These are phyloP conservation scores for Nemapogon koenigi DNA, from an alignment of 2,888 invertebrate species.

Conservation along the genomic window DNA sequence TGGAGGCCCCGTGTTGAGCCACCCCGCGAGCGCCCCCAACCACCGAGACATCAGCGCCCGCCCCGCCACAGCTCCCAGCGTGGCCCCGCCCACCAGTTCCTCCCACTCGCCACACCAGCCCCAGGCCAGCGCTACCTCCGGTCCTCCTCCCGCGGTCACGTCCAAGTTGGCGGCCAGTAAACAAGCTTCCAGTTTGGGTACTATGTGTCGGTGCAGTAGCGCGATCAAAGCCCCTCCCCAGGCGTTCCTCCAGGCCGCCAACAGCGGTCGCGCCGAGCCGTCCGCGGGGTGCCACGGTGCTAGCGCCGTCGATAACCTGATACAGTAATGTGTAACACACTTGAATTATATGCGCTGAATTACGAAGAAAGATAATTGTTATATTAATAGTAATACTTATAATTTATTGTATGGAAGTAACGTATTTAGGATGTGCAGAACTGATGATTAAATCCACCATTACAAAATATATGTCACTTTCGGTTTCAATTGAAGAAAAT, in stretches of 20 bases:
- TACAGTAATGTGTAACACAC: too few relatives aligned
- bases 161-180: conserved; percentile 58
- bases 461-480: too few relatives aligned
- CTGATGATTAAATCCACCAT: too few relatives aligned
- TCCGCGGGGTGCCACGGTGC: conserved; percentile 97
- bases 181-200: conserved; percentile 84
- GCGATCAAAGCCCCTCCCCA: conserved; percentile 65
- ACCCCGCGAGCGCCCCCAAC: conserved; percentile 83
- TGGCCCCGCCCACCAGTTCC: conserved; percentile 79
- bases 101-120: conserved; percentile 95
- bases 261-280: conserved; percentile 87
- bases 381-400: too few relatives aligned
- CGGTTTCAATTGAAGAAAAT: too few relatives aligned
- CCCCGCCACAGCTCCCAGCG: conserved; percentile 82
- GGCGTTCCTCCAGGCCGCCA: conserved; percentile 85
- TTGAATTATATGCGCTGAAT: too few relatives aligned
- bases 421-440: too few relatives aligned
- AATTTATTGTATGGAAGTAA: too few relatives aligned
- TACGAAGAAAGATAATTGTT: too few relatives aligned
- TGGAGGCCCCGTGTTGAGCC: conserved; percentile 91
- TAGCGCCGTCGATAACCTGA: conserved; percentile 84
- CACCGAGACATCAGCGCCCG: conserved; percentile 93
- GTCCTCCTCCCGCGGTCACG: conserved; percentile 36
- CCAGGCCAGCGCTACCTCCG: conserved; percentile 89
- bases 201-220: conserved; percentile 82